Conservation (phyloP, 2,797 vertebrate species). For the Macrochelys suwanniensis region DNA sequence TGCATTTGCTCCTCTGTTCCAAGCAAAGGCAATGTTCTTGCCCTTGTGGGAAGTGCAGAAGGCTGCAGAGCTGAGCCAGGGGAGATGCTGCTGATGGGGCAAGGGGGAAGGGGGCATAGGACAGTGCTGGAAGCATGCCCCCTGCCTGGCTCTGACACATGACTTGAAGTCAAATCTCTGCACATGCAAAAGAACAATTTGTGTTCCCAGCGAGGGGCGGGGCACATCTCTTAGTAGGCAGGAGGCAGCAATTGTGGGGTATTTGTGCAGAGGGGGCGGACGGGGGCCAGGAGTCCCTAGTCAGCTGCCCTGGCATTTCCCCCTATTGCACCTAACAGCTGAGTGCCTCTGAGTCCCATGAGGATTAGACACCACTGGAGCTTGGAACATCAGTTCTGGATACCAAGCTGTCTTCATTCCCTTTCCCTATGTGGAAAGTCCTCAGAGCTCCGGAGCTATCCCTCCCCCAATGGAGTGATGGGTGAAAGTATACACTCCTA, state of each 20-base stretch:
- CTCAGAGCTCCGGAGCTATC: too few relatives aligned
- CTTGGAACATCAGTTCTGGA: background rate
- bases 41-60: fast-evolving
- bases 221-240: background rate
- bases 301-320: background rate
- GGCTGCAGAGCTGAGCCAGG: background rate
- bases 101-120: background rate
- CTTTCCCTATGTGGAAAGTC: too few relatives aligned
- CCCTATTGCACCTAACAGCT: background rate
- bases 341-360: background rate
- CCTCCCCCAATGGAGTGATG: too few relatives aligned
- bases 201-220: background rate
- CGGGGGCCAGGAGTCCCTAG: background rate
- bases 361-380: background rate
- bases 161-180: constrained; percentile 12
- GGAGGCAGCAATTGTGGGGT: background rate
- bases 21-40: background rate
- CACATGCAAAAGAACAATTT: constrained; percentile 12
- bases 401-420: background rate
- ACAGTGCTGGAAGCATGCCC: background rate
- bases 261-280: background rate
- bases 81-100: too few relatives aligned
- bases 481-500: too few relatives aligned
- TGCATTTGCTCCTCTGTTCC: fast-evolving
- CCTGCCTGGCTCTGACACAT: background rate